Conservation (phyloP, 2,888 invertebrate species). For the Eledona agricola region DNA sequence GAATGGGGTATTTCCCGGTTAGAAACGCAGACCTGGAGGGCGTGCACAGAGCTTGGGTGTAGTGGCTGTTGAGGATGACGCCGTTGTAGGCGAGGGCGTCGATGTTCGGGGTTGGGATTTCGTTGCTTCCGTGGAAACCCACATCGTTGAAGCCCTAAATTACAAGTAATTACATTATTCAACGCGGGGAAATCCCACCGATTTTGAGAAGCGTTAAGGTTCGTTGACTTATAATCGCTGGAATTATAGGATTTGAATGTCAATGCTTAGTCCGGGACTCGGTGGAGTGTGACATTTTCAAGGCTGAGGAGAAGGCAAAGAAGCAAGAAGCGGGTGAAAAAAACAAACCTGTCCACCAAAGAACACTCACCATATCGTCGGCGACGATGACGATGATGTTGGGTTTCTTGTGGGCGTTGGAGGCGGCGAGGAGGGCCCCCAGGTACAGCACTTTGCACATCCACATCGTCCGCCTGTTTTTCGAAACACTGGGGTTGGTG, state of each 20-base stretch:
- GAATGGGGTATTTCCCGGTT: slow-evolving; percentile 89
- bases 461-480: slow-evolving; percentile 12
- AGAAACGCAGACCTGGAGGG: slow-evolving; percentile 85
- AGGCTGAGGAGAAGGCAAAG: slow-evolving; percentile 17
- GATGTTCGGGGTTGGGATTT: slow-evolving; percentile 91
- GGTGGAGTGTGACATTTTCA: slow-evolving; percentile 17
- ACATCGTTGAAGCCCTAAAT: slow-evolving; percentile 91
- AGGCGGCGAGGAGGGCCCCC: slow-evolving; percentile 4
- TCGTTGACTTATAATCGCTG: slow-evolving; percentile 22
- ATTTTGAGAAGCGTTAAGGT: slow-evolving; percentile 7
- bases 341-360: slow-evolving; percentile 5
- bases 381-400: slow-evolving; percentile 32
- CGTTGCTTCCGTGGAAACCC: slow-evolving; percentile 87
- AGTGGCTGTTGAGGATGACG: slow-evolving; percentile 87
- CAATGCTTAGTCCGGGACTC: slow-evolving; percentile 12
- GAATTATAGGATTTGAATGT: slow-evolving; percentile 27
- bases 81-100: slow-evolving; percentile 88
- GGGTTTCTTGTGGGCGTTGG: slow-evolving; percentile 33
- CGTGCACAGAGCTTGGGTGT: slow-evolving; percentile 87
- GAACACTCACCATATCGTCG: slow-evolving; percentile 27
- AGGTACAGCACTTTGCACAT: slow-evolving; percentile 7
- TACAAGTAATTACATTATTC: slow-evolving; percentile 2
- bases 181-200: too few relatives aligned
- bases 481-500: slow-evolving; percentile 1
- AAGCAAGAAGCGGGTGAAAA: background rate